Evolutionary conservation across 2,888 invertebrate genomes (phyloP), one percentile per base, ranked within the genome.

Genomic region (Tinea trinotella): DNA sequence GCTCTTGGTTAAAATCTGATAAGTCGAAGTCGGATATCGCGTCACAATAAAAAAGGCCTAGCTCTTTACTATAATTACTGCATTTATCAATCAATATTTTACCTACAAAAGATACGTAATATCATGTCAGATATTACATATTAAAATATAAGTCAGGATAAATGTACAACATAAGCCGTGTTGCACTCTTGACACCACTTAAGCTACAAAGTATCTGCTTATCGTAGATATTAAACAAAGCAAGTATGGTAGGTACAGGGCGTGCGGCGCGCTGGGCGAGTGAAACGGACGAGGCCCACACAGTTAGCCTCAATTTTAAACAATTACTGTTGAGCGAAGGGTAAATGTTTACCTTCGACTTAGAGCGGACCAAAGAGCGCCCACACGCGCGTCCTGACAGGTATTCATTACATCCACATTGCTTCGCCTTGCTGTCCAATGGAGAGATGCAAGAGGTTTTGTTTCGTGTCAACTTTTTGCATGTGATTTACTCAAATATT

Each of bases 281-380:
- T 48, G 17, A n/a, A 12, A 24, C 24, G 24, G 30, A 15, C 34
- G 30, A 12, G 49, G 75, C 76, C 84, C 84, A 84, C 84, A 55
- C 55, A 36, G 84, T 84, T 84, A 82, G 83, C 81, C 76, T 79
- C 84, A 84, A 85, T 85, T 85, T 85, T 84, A 83, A 84, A 85
- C 85, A 85, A 85, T 85, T 84, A 84, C 82, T 75, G 77, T 70
- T 77, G 80, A 78, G 77, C 79, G 80, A 77, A 79, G 77, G 81
- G 84, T 76, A 84, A 84, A 85, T 84, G 83, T 85, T 85, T 85
- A 80, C 80, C 65, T 84, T 82, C 82, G 82, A 81, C 78, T 82
- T 82, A 80, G 80, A 74, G 67, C 72, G 57, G 61, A 59, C 61
- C 58, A 50, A 35, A 13, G 69, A 74, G 71, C 82, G 84, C 80